Conservation (phyloP, 2,888 invertebrate species). For the Scaptomyza cyrtandrae region DNA sequence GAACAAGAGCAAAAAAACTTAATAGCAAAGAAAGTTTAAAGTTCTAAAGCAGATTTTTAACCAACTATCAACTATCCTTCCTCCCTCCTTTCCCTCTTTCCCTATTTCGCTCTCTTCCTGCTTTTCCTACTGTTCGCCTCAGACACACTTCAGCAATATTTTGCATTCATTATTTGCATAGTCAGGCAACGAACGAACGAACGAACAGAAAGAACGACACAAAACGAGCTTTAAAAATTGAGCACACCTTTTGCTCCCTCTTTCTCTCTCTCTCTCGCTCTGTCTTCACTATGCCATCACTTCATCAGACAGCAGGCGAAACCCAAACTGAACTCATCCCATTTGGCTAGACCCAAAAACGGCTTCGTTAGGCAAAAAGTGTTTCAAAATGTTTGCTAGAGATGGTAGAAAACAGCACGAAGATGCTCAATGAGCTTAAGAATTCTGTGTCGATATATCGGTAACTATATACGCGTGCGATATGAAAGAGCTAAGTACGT, state of each 20-base stretch:
- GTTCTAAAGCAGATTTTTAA: conserved; percentile 41
- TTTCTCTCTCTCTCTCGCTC: too few species aligned
- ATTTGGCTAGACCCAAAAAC: conserved; percentile 10
- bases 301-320: not conserved
- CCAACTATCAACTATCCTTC: conserved; percentile 18
- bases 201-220: conserved; percentile 52
- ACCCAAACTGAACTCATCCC: conserved; percentile 12
- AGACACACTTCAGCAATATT: conserved; percentile 72
- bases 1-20: conserved; percentile 20
- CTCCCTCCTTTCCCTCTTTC: not conserved
- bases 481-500: too few species aligned
- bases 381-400: conserved; percentile 6
- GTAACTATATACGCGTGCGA: not conserved
- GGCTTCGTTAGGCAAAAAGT: conserved; percentile 8
- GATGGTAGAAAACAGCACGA: conserved; percentile 8
- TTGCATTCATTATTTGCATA: conserved; percentile 77
- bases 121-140: conserved; percentile 45
- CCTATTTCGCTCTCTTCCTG: not conserved
- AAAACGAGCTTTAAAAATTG: conserved; percentile 78
- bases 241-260: conserved; percentile 14
- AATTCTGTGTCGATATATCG: conserved; percentile 1
- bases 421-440: not conserved
- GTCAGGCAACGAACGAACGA: conserved; percentile 41
- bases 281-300: not conserved
- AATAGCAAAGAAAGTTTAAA: conserved; percentile 34